Base-by-base conservation (phyloP, 1,140 invertebrate species). In the Drosophila bocki region DNA sequence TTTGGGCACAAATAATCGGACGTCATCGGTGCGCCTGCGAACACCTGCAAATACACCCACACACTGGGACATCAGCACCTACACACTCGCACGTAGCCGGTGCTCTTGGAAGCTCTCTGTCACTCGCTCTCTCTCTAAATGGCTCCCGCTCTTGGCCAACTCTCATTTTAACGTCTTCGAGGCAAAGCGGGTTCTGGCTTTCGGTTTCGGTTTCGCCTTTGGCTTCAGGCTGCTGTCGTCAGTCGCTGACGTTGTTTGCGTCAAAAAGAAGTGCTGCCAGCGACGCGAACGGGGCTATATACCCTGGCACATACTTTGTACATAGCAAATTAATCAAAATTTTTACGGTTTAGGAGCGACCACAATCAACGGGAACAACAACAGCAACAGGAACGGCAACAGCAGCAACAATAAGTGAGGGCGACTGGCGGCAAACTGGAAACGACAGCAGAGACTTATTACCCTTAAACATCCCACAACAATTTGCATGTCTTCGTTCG, bases 401-500 rank as follows among this genome's bases (percentile, higher is more conserved):
- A 56, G 19, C 9, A 57, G 50, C 17, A 64, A n/a, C 1, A 37
- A 53, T 9, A 54, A 54, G 35, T 26, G 11, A 39, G 7, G 35
- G 5, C 13, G 35, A 56, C 53, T 22, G 53, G 53, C 53, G 53
- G 53, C 13, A 39, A 39, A 54, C 19, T 39, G 19, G 53, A 56
- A 39, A 26, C 53, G 53, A 50, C 22, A 37, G 56, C 54, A 33
- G 57, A 62, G n/a, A 41, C 33, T 29, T 39, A 47, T 19, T 33
- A 67, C 42, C 51, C 29, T 54, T 61, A 48, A 75, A 58, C 62
- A 65, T 67, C 32, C 48, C 64, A 60, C 58, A 71, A 69, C 62
- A 69, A 80, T 87, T 91, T 91, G 87, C 87, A 91, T 91, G 87
- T 91, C 77, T 87, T 91, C 87, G 78, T 87, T 78, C 70, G 68